A percentile compares a stretch with the other conserved stretches of the same genome.
Evolutionary conservation across 2,888 invertebrate genomes (phyloP).

Genomic region (Thelaira solivaga): DNA sequence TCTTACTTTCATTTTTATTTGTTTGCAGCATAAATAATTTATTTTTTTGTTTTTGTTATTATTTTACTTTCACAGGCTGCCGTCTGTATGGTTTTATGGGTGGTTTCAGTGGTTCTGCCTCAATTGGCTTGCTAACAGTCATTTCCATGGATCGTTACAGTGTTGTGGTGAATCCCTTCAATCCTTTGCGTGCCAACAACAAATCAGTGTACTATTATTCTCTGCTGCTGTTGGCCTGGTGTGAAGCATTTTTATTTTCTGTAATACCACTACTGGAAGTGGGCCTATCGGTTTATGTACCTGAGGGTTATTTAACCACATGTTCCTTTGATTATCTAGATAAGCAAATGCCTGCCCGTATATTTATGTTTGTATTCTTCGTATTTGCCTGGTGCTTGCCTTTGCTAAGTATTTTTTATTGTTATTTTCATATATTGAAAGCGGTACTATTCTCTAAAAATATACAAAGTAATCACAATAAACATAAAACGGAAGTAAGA

Average conservation of each 20-base stretch:
- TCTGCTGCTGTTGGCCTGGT: constrained; percentile 82
- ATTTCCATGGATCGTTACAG: constrained; percentile 90
- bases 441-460: constrained; percentile 80
- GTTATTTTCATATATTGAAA: constrained; percentile 84
- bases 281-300: constrained; percentile 86
- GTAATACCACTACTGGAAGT: constrained; percentile 83
- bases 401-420: constrained; percentile 83
- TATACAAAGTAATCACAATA: constrained; percentile 81
- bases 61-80: constrained; percentile 80
- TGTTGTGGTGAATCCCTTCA: constrained; percentile 88
- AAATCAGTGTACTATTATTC: constrained; percentile 81
- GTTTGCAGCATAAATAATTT: neutral
- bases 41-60: too few relatives aligned
- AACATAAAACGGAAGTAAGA: constrained; percentile 84
- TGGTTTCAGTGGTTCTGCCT: constrained; percentile 87
- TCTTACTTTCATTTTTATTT: neutral
- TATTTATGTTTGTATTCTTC: constrained; percentile 86
- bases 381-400: constrained; percentile 87
- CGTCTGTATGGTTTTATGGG: constrained; percentile 88
- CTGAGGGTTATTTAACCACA: constrained; percentile 89
- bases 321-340: constrained; percentile 92
- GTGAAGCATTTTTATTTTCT: constrained; percentile 84
- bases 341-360: constrained; percentile 79
- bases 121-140: constrained; percentile 87
- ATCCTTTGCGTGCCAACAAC: constrained; percentile 82